Evolutionary conservation across 2,113 vertebrate genomes (phyloP), one percentile per base, ranked within the genome.

Genomic region (Pandion haliaetus): DNA sequence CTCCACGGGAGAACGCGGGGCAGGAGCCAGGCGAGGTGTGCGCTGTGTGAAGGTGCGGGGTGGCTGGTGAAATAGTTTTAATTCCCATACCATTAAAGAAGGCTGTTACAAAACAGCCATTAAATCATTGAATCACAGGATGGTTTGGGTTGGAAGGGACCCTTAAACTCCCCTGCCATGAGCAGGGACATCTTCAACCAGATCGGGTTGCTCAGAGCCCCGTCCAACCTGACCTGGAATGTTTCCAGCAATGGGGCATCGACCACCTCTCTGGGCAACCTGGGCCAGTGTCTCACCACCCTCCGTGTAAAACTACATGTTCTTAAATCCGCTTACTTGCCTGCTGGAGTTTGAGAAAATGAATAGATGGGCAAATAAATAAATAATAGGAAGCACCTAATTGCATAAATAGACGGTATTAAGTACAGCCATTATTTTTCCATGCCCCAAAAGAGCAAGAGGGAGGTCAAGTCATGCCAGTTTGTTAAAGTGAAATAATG

Each of bases 241-340:
- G 5, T 1, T 20, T 1, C 31, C 65, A 79, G 12, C 47, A 65
- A 52, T 21, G 44, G 58, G 42, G n/a, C 66, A 14, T 1, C 21
- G 0, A 5, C 36, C 10, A 3, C 44, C 8, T 44, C 52, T 52
- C 50, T 9, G 61, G 86, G 34, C 38, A 62, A 5, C 34, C 32
- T 69, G 44, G 0, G 8, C 17, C 63, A 69, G 63, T 0, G 32
- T 3, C 2, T 61, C 38, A 38, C 21, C 65, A 6, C 38, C 17
- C 21, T 23, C 32, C 21, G 1, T 0, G 3, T 21, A 54, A 47
- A 70, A 29, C 57, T 47, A 16, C 18, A 0, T 5, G 5, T 40
- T 12, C 36, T 28, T 36, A 28, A 58, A 84, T 38, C 31, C 2
- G 0, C 42, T 36, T 19, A 5, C 8, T 25, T 31, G 19, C 17